These are phyloP conservation scores for Halichoerus grypus DNA, from an alignment of 2,113 vertebrate genomes.

Conservation along the genomic window DNA sequence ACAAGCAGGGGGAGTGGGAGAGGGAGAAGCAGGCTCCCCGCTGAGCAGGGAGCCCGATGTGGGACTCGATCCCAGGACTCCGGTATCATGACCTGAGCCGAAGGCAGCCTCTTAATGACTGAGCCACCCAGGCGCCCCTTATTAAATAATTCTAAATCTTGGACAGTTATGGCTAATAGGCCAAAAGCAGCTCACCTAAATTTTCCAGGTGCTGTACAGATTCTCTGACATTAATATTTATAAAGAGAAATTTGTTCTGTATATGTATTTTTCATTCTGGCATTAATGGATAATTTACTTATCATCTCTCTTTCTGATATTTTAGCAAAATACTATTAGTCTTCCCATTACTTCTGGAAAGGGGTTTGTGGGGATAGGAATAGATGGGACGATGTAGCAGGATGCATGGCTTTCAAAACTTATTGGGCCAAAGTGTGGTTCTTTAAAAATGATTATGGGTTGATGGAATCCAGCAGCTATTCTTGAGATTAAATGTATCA, in stretches of 20 bases:
- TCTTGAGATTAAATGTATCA: not conserved
- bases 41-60: too few species aligned
- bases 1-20: too few species aligned
- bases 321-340: slow-evolving; percentile 41
- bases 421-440: not conserved
- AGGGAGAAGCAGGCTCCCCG: too few species aligned
- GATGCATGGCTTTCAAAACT: not conserved
- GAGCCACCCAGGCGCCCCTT: too few species aligned
- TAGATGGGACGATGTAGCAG: not conserved
- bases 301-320: slow-evolving; percentile 8
- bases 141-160: slow-evolving; percentile 45
- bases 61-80: too few species aligned
- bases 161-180: not conserved
- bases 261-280: slow-evolving; percentile 5
- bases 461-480: not conserved
- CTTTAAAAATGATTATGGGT: not conserved
- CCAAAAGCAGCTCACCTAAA: slow-evolving; percentile 27
- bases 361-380: not conserved
- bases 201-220: slow-evolving; percentile 25
- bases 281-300: slow-evolving; percentile 44
- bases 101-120: too few species aligned
- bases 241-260: slow-evolving; percentile 9
- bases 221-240: slow-evolving; percentile 39
- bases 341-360: not conserved
- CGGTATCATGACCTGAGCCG: too few species aligned